Conservation (phyloP, 2,797 vertebrate species). For the Protosalanx chinensis region DNA sequence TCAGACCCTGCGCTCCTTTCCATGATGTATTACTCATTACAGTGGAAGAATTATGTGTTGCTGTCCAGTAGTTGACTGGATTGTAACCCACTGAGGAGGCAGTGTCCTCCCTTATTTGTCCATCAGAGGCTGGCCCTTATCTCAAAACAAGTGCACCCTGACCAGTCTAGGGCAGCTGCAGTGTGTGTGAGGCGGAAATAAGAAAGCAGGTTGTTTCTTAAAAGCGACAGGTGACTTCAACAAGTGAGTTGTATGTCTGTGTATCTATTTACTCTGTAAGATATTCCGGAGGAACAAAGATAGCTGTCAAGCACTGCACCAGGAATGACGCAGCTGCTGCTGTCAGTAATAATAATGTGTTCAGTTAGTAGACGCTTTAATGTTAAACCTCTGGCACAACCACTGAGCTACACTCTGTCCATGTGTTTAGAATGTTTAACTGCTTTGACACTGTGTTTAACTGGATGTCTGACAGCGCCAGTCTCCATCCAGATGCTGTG, state of each 20-base stretch:
- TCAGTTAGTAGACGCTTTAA: slow-evolving; percentile 1
- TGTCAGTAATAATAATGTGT: background rate
- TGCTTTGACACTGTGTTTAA: background rate
- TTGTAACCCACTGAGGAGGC: slow-evolving; percentile 23
- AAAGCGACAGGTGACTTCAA: slow-evolving; percentile 28
- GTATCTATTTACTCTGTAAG: background rate
- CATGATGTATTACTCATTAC: background rate
- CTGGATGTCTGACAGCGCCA: background rate
- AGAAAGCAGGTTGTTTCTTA: slow-evolving; percentile 18
- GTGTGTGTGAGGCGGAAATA: slow-evolving; percentile 17
- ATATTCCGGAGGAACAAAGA: background rate
- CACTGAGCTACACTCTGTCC: too few relatives aligned
- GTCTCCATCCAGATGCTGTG: background rate
- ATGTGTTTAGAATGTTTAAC: too few relatives aligned
- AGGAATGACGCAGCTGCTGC: background rate
- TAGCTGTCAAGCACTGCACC: background rate
- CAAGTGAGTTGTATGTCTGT: slow-evolving; percentile 40
- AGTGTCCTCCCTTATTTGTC: slow-evolving; percentile 49
- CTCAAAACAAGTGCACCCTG: slow-evolving; percentile 31
- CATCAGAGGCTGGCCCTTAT: slow-evolving; percentile 23
- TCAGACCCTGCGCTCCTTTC: background rate
- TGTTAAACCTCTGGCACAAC: background rate
- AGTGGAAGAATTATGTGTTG: background rate
- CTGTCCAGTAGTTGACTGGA: background rate
- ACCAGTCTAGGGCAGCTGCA: slow-evolving; percentile 16